These are phyloP conservation scores for Melinopterus prodromus DNA, from an alignment of 2,888 invertebrate genomes.

Conservation along the genomic window DNA sequence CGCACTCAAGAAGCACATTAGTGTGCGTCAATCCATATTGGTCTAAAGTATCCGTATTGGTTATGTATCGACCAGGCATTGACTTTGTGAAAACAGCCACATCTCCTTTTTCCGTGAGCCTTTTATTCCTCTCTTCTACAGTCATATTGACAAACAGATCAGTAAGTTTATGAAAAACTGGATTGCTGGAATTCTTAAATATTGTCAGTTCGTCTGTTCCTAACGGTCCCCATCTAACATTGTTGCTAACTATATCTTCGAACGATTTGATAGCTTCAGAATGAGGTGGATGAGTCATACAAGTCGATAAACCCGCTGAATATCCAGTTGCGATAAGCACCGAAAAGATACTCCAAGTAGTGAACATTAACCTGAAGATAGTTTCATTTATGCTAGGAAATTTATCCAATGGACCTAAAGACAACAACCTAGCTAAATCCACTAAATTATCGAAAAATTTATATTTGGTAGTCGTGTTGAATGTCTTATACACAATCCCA, in stretches of 20 bases:
- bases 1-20: slow-evolving; percentile 40
- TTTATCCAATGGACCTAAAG: background rate
- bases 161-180: slow-evolving; percentile 32
- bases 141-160: slow-evolving; percentile 21
- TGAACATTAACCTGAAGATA: slow-evolving; percentile 27
- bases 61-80: slow-evolving; percentile 33
- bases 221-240: slow-evolving; percentile 42
- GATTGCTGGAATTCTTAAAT: slow-evolving; percentile 37
- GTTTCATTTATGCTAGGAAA: slow-evolving; percentile 5
- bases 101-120: slow-evolving; percentile 26
- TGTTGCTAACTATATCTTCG: slow-evolving; percentile 42
- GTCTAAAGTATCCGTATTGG: slow-evolving; percentile 41
- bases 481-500: background rate
- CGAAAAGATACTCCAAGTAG: slow-evolving; percentile 25
- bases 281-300: slow-evolving; percentile 33
- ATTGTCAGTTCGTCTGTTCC: slow-evolving; percentile 34
- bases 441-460: background rate
- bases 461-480: background rate
- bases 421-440: background rate
- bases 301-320: slow-evolving; percentile 36
- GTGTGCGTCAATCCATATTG: slow-evolving; percentile 38
- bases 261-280: slow-evolving; percentile 31
- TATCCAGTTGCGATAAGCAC: slow-evolving; percentile 34
- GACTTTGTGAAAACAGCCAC: slow-evolving; percentile 39
- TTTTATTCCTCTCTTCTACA: slow-evolving; percentile 25